Evolutionary conservation across 2,113 vertebrate genomes (phyloP), one percentile per base, ranked within the genome.

Genomic region (Parotia lawesii): DNA sequence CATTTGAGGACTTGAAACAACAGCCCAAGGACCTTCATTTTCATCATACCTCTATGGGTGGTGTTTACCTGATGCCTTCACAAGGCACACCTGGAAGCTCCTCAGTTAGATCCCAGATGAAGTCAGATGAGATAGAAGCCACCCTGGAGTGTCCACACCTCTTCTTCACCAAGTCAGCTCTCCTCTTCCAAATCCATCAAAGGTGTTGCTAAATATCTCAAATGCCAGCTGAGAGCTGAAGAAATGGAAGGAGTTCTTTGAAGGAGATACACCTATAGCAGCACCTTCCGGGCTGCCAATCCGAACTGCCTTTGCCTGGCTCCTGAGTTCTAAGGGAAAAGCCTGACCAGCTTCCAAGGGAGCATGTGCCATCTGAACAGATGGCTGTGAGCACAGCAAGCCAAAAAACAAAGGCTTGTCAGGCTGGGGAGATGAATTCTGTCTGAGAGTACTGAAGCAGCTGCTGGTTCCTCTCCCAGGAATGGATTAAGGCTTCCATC

Each of bases 311-410:
- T 90, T 82, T 77, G 15, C 51, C 48, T 84, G 35, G 37, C 48
- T 77, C 51, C 50, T 40, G 66, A 45, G 35, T 28, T 69, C 15
- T 22, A 13, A 53, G 51, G 85, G 53, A 96, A 75, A 65, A 65
- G 78, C 44, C 79, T 28, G 40, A 47, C 23, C 25, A 33, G 56
- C 69, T 89, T 82, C 47, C n/a, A 20, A 53, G 48, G 72, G 62
- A 95, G 47, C 78, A 78, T 1, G 0, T 91, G 89, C 66, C 79
- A 87, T 86, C 53, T 65, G 87, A 94, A 61, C 94, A 97, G 95
- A 96, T 96, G 96, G 92, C 54, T 82, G 73, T 21, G 85, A 93
- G 70, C 3, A 15, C 82, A 94, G 85, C 51, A 57, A 92, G 93
- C 87, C 82, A 91, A 76, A 66, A 93, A 95, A 75, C 65, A 70